phyloP scores from a whole-genome alignment of 2,113 vertebrate genomes.

The Odobenus rosmarus region DNA sequence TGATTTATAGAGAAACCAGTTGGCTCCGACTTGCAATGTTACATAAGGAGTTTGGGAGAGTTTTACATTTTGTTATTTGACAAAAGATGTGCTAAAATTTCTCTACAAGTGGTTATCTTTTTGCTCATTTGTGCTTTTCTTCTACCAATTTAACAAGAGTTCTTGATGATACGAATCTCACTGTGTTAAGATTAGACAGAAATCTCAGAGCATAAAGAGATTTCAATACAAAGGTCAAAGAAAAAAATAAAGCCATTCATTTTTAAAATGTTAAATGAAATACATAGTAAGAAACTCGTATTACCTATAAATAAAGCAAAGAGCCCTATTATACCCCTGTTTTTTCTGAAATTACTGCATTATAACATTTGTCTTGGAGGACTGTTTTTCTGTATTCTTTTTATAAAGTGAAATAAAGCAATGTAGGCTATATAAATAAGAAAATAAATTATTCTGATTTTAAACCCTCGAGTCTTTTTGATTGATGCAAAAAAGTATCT shows the following conservation, averaged over 20 bases:
- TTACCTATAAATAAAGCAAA: neutral
- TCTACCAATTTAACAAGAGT: neutral
- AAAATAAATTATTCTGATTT: conserved; percentile 60
- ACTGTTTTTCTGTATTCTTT: neutral
- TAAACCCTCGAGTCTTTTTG: neutral
- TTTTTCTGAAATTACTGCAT: neutral
- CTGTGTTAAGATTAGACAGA: neutral
- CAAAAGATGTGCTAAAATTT: conserved; percentile 24
- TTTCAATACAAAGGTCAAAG: conserved; percentile 28
- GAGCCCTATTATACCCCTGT: neutral
- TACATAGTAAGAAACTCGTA: neutral
- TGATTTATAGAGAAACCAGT: conserved; percentile 29
- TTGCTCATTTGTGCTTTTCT: neutral
- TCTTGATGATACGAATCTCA: neutral
- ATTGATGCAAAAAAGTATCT: conserved; percentile 22
- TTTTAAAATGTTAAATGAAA: conserved; percentile 35
- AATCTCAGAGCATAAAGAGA: neutral
- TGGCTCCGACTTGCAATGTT: neutral
- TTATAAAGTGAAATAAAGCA: conserved; percentile 43
- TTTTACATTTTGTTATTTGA: neutral
- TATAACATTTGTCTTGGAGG: neutral
- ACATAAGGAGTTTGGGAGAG: neutral
- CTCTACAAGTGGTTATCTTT: neutral
- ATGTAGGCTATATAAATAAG: conserved; percentile 1
- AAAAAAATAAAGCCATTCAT: conserved; percentile 47